Percentiles rank a stretch among this genome's conserved stretches.
Conservation (phyloP, 2,888 invertebrate species). For the Tinea pellionella region DNA sequence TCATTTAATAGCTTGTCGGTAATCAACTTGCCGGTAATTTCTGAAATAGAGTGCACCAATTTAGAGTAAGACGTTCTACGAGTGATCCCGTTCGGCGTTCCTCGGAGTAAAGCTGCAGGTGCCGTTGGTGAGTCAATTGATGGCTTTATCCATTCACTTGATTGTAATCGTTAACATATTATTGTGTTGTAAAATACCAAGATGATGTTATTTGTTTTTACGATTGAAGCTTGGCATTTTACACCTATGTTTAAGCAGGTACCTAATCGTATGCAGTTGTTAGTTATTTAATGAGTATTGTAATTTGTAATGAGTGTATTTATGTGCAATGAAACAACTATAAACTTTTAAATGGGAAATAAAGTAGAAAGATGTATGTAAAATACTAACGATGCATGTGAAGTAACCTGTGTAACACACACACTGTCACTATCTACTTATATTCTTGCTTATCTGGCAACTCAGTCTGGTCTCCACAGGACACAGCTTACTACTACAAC, state of each 20-base stretch:
- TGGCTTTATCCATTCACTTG: neutral
- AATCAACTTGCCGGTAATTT: slow-evolving; percentile 34
- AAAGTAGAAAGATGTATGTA: too few relatives aligned
- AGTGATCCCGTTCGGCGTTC: neutral
- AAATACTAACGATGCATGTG: too few relatives aligned
- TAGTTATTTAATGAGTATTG: neutral
- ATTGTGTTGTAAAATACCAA: neutral
- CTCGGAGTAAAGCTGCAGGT: neutral
- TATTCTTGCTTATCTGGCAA: too few relatives aligned
- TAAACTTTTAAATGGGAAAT: neutral
- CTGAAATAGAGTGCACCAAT: slow-evolving; percentile 47
- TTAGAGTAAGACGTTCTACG: neutral
- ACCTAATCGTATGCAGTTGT: neutral
- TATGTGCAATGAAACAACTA: neutral
- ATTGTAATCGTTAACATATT: neutral
- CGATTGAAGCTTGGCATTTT: neutral
- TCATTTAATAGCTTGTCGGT: slow-evolving; percentile 62
- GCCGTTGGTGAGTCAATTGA: neutral
- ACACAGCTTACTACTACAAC: too few relatives aligned
- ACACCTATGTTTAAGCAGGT: neutral
- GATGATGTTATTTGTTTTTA: neutral
- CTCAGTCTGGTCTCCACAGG: too few relatives aligned
- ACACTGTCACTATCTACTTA: too few relatives aligned
- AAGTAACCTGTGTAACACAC: too few relatives aligned
- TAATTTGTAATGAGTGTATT: neutral